Percentiles rank a stretch among this genome's conserved stretches.
Evolutionary conservation across 2,113 vertebrate genomes (phyloP).

Genomic region (Cyanoramphus novaezelandiae): DNA sequence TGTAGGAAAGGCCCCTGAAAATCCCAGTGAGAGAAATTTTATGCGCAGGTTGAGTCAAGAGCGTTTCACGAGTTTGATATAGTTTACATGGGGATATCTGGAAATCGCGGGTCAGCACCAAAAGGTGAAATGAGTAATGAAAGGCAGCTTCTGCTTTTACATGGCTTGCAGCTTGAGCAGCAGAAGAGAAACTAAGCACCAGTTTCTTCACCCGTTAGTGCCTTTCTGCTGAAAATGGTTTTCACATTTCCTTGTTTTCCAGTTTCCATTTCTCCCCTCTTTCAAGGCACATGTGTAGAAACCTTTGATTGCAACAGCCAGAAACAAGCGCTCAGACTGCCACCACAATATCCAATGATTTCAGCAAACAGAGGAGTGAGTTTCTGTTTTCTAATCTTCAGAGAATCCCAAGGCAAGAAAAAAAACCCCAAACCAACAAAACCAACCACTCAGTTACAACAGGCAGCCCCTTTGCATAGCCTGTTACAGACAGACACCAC

Average conservation of each 20-base stretch:
- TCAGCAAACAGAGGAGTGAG: fast-evolving
- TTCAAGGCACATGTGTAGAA: slow-evolving; percentile 67
- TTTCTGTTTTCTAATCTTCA: neutral
- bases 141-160: neutral
- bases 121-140: neutral
- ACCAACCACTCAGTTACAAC: neutral
- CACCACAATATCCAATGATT: neutral
- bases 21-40: neutral
- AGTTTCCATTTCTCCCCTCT: neutral
- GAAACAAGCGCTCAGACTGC: neutral
- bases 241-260: neutral
- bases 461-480: neutral
- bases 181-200: neutral
- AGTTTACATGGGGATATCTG: neutral
- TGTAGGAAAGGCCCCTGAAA: neutral
- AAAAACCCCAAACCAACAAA: neutral
- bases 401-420: neutral
- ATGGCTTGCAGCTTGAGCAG: slow-evolving; percentile 2
- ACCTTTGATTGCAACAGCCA: neutral
- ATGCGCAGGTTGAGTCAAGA: neutral
- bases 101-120: neutral
- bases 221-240: neutral
- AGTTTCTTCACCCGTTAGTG: neutral
- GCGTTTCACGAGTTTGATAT: neutral
- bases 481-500: neutral